Percentiles rank a stretch among this genome's conserved stretches.
Evolutionary conservation across 2,797 vertebrate species (phyloP).

Genomic region (Sarcophilus harrisii): DNA sequence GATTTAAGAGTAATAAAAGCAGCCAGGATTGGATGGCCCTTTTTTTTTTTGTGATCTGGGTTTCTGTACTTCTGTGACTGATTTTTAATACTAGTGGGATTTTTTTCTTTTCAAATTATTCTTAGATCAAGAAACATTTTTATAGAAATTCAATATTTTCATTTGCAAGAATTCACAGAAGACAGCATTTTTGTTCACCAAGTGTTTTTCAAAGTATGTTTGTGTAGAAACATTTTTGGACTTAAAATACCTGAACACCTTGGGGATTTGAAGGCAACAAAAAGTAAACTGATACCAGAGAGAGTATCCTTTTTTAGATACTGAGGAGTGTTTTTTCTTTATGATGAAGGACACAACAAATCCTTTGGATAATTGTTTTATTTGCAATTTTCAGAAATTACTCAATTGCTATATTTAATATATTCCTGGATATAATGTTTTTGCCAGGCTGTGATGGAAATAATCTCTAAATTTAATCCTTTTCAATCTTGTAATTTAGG

Average conservation of each 20-base stretch:
- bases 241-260: slow-evolving; percentile 59
- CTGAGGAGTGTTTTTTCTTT: background rate
- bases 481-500: background rate
- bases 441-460: background rate
- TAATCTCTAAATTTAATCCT: background rate
- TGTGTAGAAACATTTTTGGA: background rate
- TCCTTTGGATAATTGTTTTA: slow-evolving; percentile 15
- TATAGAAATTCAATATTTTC: background rate
- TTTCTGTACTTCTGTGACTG: slow-evolving; percentile 33
- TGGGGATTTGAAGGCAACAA: background rate
- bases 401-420: background rate
- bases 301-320: background rate
- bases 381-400: slow-evolving; percentile 17
- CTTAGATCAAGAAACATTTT: slow-evolving; percentile 26
- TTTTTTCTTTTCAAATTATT: slow-evolving; percentile 26
- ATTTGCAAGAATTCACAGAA: slow-evolving; percentile 37
- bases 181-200: slow-evolving; percentile 24
- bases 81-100: background rate
- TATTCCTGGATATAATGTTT: background rate
- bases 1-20: background rate
- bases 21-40: background rate
- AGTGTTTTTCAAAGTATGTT: slow-evolving; percentile 30
- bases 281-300: background rate
- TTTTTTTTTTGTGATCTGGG: slow-evolving; percentile 1
- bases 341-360: background rate